A percentile compares a stretch with the other conserved stretches of the same genome.
Conservation (phyloP, 2,113 vertebrate genomes). For the Ascaphus truei region DNA sequence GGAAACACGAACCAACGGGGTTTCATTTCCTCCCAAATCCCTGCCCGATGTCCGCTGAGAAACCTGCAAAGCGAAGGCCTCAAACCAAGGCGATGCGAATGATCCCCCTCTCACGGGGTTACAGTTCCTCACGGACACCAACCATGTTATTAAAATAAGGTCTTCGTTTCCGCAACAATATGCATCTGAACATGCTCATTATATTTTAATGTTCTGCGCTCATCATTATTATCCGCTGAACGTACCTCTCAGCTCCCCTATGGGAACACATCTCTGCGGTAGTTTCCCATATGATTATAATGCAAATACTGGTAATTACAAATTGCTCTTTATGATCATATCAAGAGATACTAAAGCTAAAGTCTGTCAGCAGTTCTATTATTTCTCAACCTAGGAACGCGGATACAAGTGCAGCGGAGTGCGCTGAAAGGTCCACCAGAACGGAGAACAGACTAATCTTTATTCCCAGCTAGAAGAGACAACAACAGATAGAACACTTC, state of each 20-base stretch:
- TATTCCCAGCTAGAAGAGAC: neutral
- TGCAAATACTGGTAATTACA: neutral
- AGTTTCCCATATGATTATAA: neutral
- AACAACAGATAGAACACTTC: too few species aligned
- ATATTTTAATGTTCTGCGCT: constrained; percentile 21
- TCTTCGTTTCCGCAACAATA: constrained; percentile 1
- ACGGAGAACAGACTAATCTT: neutral
- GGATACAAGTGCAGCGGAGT: neutral
- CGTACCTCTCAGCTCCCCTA: neutral
- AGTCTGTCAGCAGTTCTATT: too few species aligned
- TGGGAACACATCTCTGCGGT: neutral
- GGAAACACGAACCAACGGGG: too few species aligned
- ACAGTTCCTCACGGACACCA: constrained; percentile 7
- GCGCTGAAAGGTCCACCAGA: neutral
- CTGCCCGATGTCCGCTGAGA: too few species aligned
- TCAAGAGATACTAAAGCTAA: neutral
- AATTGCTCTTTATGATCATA: neutral
- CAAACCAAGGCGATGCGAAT: neutral
- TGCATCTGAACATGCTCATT: constrained; percentile 29
- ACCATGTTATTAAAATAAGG: constrained; percentile 11
- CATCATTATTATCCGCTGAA: constrained; percentile 25
- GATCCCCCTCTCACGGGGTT: neutral
- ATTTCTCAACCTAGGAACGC: too few species aligned
- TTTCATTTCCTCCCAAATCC: too few species aligned
- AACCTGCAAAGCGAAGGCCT: neutral